Base-by-base conservation (phyloP, 2,888 invertebrate genomes). In the Eupithecia vulgata region DNA sequence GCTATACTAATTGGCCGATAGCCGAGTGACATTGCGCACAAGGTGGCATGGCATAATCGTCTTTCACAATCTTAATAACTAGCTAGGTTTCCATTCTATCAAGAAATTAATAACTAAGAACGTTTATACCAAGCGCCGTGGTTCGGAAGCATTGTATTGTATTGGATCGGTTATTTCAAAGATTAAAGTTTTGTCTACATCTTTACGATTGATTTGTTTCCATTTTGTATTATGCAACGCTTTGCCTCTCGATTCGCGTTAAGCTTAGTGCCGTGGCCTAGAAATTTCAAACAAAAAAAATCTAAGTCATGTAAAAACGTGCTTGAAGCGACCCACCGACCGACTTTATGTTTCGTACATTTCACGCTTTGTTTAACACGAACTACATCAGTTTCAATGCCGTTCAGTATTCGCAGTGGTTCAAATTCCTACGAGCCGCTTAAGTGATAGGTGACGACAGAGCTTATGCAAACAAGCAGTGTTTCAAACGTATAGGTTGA, bases 381-480 rank as follows among this genome's bases (percentile, higher is more conserved):
- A 80, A 84, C 81, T 83, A 80, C 82, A 84, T 83, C 78, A 78
- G 78, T 86, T 88, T 90, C 89, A 91, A 88, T 89, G 90, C 86
- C 87, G 86, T 81, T 85, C 82, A 85, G 81, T 87, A 84, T 83
- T 85, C 84, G 80, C 80, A 82, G 82, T 89, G 87, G 87, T 85
- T 88, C 85, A 85, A 88, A 90, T 90, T 87, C 87, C 87, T 81
- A 82, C 69, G 78, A 81, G 79, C 82, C 84, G 83, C 84, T 85
- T 90, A 91, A 91, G 91, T 90, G 85, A 90, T 90, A 88, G 87
- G 86, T 91, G 91, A 85, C 88, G 91, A 91, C 89, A 91, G 85
- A 81, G 75, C 84, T 91, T 90, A 90, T 87, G 91, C 87, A 93
- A 92, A 87, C 87, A 75, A 77, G 81, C 79, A 76, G 80, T 77